These are phyloP conservation scores for Athene noctua DNA, from an alignment of 2,113 vertebrate species.

Conservation along the genomic window DNA sequence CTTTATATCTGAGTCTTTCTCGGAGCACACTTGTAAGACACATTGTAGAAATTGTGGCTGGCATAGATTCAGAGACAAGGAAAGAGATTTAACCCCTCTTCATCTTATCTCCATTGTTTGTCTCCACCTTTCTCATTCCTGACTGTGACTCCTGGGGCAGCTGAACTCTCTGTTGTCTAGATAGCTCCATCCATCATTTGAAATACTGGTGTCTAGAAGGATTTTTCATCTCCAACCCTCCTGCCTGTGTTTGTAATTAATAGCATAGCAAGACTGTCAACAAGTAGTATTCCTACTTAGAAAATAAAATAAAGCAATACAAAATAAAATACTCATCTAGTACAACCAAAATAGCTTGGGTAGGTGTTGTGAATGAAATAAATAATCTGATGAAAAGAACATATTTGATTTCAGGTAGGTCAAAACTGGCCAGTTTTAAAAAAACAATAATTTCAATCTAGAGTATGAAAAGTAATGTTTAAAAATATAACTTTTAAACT, in stretches of 20 bases:
- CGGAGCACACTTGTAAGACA: background rate
- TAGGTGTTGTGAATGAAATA: background rate
- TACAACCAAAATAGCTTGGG: background rate
- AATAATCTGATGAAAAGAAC: background rate
- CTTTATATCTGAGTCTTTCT: background rate
- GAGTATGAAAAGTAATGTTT: background rate
- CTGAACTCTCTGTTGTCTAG: background rate
- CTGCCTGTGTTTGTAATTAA: background rate
- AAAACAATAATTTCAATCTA: background rate
- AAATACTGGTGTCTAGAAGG: background rate
- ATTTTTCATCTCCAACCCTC: background rate
- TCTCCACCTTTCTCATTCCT: background rate
- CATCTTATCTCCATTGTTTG: background rate
- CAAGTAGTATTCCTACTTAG: background rate
- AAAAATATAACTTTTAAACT: background rate
- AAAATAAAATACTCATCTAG: rapidly evolving
- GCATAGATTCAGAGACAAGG: background rate
- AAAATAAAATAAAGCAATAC: background rate
- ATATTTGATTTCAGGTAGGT: background rate
- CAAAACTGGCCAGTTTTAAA: background rate
- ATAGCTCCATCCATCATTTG: background rate
- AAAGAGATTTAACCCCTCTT: background rate
- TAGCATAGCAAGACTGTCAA: background rate
- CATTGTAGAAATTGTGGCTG: background rate
- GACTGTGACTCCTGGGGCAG: background rate